Base-by-base conservation (phyloP, 2,797 vertebrate species). In the Taeniopygia guttata region DNA sequence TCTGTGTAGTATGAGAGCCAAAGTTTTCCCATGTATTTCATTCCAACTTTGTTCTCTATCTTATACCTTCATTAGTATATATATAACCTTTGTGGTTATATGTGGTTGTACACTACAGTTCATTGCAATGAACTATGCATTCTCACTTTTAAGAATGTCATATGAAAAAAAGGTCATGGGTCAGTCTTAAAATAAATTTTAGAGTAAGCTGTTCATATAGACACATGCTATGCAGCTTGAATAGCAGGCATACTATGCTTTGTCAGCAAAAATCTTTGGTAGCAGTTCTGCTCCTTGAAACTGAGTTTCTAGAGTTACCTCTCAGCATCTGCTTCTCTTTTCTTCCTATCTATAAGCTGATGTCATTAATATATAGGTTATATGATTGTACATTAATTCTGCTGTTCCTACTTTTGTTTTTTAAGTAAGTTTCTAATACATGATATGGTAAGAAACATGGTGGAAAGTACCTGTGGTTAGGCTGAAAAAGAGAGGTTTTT, bases 61-160 rank as follows among this genome's bases (percentile, higher is more conserved):
- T 86, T 81, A 90, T 82, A 73, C 48, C 55, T 93, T 86, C 83
- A 82, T 95, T 90, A 92, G 58, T 81, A 34, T 14, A 38, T 55
- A 46, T 16, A 58, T 67, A 89, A 88, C 40, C 30, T 73, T 46
- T 79, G 51, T 60, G 67, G 48, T 75, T 91, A 19, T 36, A 78
- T 56, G 51, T 62, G 42, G 27, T 58, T 64, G 26, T 75, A 38
- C 30, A 13, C 23, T 13, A 51, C 4, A 19, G 46, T 69, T 45
- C 79, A 78, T 36, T 81, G 74, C 58, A 55, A 55, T 56, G 29
- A 86, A 58, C 66, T 75, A 42, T 17, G 36, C 84, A 45, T 75
- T 88, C 94, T 91, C 76, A 64, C 60, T 91, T 94, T 58, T 43
- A 91, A 80, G 64, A 85, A 36, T 43, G 52, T 25, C 32, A 25